Evolutionary conservation across 2,113 vertebrate species (phyloP), one percentile per base, ranked within the genome.

Genomic region (Aplodontia rufa): DNA sequence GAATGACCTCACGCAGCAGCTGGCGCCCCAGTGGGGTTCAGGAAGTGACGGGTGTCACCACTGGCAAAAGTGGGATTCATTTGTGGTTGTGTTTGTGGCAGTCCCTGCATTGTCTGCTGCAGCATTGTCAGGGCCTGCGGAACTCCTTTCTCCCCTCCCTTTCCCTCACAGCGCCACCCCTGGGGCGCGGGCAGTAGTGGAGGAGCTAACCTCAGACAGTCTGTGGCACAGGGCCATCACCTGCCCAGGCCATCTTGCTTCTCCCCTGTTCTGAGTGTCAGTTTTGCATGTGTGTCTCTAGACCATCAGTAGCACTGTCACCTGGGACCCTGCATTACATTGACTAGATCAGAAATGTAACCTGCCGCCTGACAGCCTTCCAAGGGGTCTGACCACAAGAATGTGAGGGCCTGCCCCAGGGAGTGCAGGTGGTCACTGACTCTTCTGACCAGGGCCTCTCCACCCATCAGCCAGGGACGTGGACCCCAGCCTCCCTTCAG

Each of bases 161-260:
- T 85, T 26, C 5, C 55, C 30, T 71, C 3, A 16, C 16, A 17
- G 19, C 16, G n/a, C n/a, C n/a, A n/a, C n/a, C n/a, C n/a, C n/a
- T n/a, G n/a, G n/a, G n/a, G n/a, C n/a, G n/a, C n/a, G 68, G 68
- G 9, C 30, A 1, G n/a, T 53, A 16, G 8, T 1, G 1, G 7
- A 92, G 30, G 3, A 47, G 37, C 20, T 14, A 2, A 49, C 42
- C 35, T 40, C 3, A 49, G 69, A 19, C 20, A 17, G 35, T 30
- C 28, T 2, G 0, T 14, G 5, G 10, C 40, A 0, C n/a, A n/a
- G n/a, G n/a, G n/a, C n/a, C n/a, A 1, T 32, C 13, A 9, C 6
- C 20, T 42, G 12, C 30, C 3, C 6, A 11, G 49, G 60, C 58
- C 9, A 30, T 13, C 45, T 8, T 26, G 40, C 76, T 17, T 42